A percentile compares a stretch with the other conserved stretches of the same genome.
Evolutionary conservation across 1,140 invertebrate species (phyloP).

Genomic region (Drosophila malerkotliana): DNA sequence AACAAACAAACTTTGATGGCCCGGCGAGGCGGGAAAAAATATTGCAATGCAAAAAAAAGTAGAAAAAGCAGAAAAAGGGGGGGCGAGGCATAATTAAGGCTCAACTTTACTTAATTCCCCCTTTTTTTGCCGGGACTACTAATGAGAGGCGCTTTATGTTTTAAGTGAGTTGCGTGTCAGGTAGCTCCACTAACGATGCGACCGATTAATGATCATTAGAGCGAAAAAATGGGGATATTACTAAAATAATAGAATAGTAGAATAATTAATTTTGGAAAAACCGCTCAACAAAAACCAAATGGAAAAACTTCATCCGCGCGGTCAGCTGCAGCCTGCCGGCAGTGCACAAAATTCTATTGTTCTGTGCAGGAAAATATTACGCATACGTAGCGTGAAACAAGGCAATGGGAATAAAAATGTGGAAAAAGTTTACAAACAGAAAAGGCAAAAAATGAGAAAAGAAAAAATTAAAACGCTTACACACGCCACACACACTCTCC

Average conservation of each 20-base stretch:
- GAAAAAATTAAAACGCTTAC: neutral
- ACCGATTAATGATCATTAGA: slow-evolving; percentile 30
- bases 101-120: slow-evolving; percentile 70
- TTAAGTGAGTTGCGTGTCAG: slow-evolving; percentile 70
- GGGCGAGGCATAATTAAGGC: slow-evolving; percentile 67
- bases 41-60: slow-evolving; percentile 18
- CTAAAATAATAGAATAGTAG: neutral
- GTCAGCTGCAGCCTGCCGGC: slow-evolving; percentile 28
- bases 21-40: slow-evolving; percentile 32
- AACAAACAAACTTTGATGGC: slow-evolving; percentile 63
- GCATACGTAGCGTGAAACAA: slow-evolving; percentile 54
- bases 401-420: slow-evolving; percentile 52
- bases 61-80: neutral
- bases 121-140: slow-evolving; percentile 37
- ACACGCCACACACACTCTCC: slow-evolving; percentile 11
- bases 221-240: neutral
- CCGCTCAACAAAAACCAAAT: slow-evolving; percentile 33
- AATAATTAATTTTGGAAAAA: slow-evolving; percentile 27
- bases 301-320: slow-evolving; percentile 28
- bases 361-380: slow-evolving; percentile 50
- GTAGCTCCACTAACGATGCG: slow-evolving; percentile 40
- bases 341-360: slow-evolving; percentile 58
- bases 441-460: neutral
- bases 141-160: slow-evolving; percentile 79
- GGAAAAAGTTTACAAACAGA: slow-evolving; percentile 38